A percentile compares a stretch with the other conserved stretches of the same genome.
These are phyloP conservation scores for Caenorhabditis virilis DNA, from an alignment of 2,888 invertebrate species.

Conservation along the genomic window DNA sequence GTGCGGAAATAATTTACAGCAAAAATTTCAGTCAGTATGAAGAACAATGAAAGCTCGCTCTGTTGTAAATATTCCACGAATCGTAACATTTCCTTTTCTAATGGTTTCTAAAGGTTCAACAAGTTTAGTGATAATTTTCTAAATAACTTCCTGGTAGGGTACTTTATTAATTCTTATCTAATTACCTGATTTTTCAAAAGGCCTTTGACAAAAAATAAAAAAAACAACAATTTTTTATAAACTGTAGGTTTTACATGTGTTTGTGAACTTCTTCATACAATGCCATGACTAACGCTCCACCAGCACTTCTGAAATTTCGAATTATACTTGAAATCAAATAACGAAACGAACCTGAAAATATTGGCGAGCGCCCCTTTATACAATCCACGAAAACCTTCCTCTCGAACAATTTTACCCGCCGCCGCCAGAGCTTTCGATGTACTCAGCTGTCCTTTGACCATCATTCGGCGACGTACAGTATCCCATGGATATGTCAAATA, in stretches of 20 bases:
- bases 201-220: too few relatives aligned
- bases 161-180: too few relatives aligned
- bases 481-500: constrained; percentile 87
- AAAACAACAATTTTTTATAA: constrained; percentile 1
- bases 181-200: too few relatives aligned
- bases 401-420: constrained; percentile 39
- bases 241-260: constrained; percentile 30
- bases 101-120: too few relatives aligned
- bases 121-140: too few relatives aligned
- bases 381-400: constrained; percentile 48
- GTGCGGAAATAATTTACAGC: too few relatives aligned
- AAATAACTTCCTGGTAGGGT: too few relatives aligned
- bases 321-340: background rate
- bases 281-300: constrained; percentile 55
- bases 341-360: constrained; percentile 37
- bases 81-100: too few relatives aligned
- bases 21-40: too few relatives aligned
- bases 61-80: too few relatives aligned
- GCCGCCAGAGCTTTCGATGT: constrained; percentile 39
- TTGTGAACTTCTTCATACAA: constrained; percentile 55
- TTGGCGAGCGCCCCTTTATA: constrained; percentile 53
- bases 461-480: constrained; percentile 92
- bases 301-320: constrained; percentile 39
- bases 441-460: constrained; percentile 84
- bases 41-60: too few relatives aligned